Conservation (phyloP, 2,797 vertebrate species). For the Etheostoma nigrum region DNA sequence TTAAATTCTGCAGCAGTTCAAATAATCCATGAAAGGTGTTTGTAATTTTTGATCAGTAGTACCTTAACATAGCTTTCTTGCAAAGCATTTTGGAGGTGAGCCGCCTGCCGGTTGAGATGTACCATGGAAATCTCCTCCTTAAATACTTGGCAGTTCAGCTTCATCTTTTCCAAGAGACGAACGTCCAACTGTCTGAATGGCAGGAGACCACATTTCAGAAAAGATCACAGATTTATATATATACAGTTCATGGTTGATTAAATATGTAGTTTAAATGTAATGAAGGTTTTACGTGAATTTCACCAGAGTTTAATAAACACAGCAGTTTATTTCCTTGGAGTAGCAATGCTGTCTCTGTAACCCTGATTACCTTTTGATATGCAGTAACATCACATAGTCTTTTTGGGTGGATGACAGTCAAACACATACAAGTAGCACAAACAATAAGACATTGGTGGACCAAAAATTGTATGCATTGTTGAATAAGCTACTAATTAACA, state of each 20-base stretch:
- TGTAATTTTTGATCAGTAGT: background rate
- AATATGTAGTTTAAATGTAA: background rate
- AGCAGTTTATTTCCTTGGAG: slow-evolving; percentile 15
- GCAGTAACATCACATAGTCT: background rate
- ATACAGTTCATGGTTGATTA: background rate
- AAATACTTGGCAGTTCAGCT: slow-evolving; percentile 82
- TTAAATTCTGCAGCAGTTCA: slow-evolving; percentile 9
- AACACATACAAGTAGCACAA: background rate
- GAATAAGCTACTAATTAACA: slow-evolving; percentile 10
- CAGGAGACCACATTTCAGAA: slow-evolving; percentile 21
- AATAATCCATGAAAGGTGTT: slow-evolving; percentile 8
- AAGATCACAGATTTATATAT: slow-evolving; percentile 7
- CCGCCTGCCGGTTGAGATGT: slow-evolving; percentile 75
- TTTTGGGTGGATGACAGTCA: background rate
- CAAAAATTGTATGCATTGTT: background rate
- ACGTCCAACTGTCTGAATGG: slow-evolving; percentile 76
- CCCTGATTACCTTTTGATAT: background rate
- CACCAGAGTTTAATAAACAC: background rate
- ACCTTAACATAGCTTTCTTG: slow-evolving; percentile 67
- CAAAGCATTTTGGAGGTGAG: slow-evolving; percentile 75
- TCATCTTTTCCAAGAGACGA: slow-evolving; percentile 80
- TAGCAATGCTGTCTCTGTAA: background rate
- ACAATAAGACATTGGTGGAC: background rate
- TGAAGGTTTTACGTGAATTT: slow-evolving; percentile 1
- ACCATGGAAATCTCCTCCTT: slow-evolving; percentile 84